Base-by-base conservation (phyloP, 2,113 vertebrate species). In the Caretta caretta region DNA sequence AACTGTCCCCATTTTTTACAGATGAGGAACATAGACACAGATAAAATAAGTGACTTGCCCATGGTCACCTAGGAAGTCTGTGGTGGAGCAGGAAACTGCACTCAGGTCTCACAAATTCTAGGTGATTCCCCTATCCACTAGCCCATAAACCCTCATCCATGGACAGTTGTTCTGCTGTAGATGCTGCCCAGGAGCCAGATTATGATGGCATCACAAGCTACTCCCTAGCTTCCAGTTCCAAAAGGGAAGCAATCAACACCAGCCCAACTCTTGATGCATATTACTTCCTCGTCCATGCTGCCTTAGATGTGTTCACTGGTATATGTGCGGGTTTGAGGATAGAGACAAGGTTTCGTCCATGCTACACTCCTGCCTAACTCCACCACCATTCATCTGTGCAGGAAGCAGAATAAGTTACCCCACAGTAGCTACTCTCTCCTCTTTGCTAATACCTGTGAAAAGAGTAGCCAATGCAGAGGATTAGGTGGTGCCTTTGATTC, bases 81-180 rank as follows among this genome's bases (percentile, higher is more conserved):
- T 78, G 75, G 13, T 48, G 25, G 42, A 48, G 6, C 12, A 78
- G 38, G 46, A 25, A 78, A 78, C 48, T 48, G 42, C 22, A 78
- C 22, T 48, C 42, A 27, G 22, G 22, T 78, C 42, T 78, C 11
- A 13, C 24, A 78, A 27, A 11, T 78, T 78, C 12, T 78, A 8
- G 12, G 24, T 16, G 25, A 13, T 48, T 78, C 24, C 13, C 42
- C 42, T 46, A 78, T 38, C 11, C 5, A 16, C 13, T 78, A 38
- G 5, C 4, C 38, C 11, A 27, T 25, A 46, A 16, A 48, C 24
- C 75, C 3, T 29, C 42, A 72, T 22, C 65, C 19, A 22, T 62
- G n/a, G 35, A n/a, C 2, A 6, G 6, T 35, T 76, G 65, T 84
- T 1, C 3, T 65, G 0, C 46, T 80, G 72, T n/a, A 29, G 29